phyloP scores from a whole-genome alignment of 2,113 vertebrate genomes.

The Rousettus leschenaultii region DNA sequence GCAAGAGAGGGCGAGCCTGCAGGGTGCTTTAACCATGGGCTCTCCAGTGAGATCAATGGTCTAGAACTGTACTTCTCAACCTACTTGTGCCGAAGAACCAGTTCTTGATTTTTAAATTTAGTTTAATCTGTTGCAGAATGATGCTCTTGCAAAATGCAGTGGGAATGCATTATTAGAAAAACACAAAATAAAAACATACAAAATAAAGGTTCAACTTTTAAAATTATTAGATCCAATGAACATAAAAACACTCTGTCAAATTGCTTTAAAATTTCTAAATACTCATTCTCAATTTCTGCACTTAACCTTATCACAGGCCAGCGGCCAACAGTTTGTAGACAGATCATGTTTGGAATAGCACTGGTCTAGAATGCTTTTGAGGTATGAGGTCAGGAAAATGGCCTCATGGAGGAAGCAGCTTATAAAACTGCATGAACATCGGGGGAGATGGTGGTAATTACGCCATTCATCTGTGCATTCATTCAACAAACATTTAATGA shows the following conservation, averaged over 20 bases:
- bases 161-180: slow-evolving; percentile 21
- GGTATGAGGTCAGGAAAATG: neutral
- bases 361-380: neutral
- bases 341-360: neutral
- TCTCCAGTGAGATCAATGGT: neutral
- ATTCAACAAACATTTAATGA: slow-evolving; percentile 57
- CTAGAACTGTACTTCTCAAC: neutral
- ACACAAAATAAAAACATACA: neutral
- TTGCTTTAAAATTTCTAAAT: neutral
- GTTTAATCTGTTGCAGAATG: neutral
- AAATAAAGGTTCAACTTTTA: neutral
- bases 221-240: neutral
- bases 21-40: neutral
- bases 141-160: neutral
- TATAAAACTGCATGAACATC: neutral
- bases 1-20: neutral
- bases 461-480: neutral
- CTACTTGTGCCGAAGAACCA: neutral
- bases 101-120: neutral
- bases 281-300: neutral
- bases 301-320: neutral
- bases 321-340: neutral
- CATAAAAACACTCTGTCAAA: neutral
- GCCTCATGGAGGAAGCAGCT: neutral
- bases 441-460: neutral